Base-by-base conservation (phyloP, 2,797 vertebrate genomes). In the Picus viridis region DNA sequence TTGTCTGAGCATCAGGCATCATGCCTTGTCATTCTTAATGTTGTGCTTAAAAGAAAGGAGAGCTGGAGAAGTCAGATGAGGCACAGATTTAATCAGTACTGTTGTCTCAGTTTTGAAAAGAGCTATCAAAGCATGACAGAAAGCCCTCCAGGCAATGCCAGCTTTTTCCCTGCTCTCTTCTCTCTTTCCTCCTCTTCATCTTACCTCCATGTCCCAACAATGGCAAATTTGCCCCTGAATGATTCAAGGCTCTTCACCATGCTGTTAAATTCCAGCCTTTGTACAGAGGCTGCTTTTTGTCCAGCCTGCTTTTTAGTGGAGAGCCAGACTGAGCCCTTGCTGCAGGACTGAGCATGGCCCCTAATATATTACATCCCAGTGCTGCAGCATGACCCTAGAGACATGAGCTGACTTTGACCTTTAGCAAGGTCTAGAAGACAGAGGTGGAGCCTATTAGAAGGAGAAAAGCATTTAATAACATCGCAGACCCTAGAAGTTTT, bases 81-180 rank as follows among this genome's bases (percentile, higher is more conserved):
- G 54, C 69, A 70, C 16, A 85, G 81, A 82, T 93, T 90, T 82
- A 84, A 89, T 81, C 63, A 63, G 69, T 30, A 41, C 16, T 83
- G 16, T 63, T 81, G 74, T 83, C 89, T 32, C 32, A 58, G 27
- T 85, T 95, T 94, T 95, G 65, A 83, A 90, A 82, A 74, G 68
- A 74, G 17, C 32, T 87, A 53, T 74, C 68, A 87, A 68, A 85
- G 62, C 23, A 77, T 22, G 62, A 83, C 41, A 71, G 71, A 88
- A 30, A 16, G 57, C 26, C 30, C 62, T 89, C 34, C 51, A 69
- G 72, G 65, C 58, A 68, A 23, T 65, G 7, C 51, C 77, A 53
- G 0, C 47, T 82, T 67, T 92, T 59, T 64, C 24, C 12, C n/a
- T 62, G 4, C 41, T 86, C 13, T 30, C 63, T 36, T 77, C 17